Conservation (phyloP, 92 coral and sea anemone species). For the Epizoanthus stellaris region DNA sequence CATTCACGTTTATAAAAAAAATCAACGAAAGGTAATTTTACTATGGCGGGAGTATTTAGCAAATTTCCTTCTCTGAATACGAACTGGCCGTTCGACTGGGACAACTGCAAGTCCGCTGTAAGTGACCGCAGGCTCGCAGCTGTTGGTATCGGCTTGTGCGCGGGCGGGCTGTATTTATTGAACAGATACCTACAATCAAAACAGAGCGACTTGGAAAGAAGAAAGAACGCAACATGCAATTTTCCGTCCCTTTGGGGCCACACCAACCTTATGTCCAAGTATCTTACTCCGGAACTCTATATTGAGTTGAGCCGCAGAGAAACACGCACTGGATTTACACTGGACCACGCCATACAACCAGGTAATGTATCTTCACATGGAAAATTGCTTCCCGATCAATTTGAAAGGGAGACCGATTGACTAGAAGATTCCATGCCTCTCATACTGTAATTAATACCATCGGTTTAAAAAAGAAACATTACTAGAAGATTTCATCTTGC, state of each 20-base stretch:
- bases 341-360: slow-evolving; percentile 66
- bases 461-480: too few relatives aligned
- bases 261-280: slow-evolving; percentile 66
- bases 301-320: slow-evolving; percentile 49
- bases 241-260: slow-evolving; percentile 71
- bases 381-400: too few relatives aligned
- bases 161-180: slow-evolving; percentile 43
- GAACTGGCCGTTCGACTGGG: slow-evolving; percentile 39
- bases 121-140: slow-evolving; percentile 55
- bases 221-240: slow-evolving; percentile 59
- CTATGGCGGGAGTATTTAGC: slow-evolving; percentile 58
- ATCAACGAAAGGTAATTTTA: neutral
- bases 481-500: too few relatives aligned
- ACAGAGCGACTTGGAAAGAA: slow-evolving; percentile 23
- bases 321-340: slow-evolving; percentile 57
- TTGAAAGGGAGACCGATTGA: too few relatives aligned
- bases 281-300: slow-evolving; percentile 66
- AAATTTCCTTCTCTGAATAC: slow-evolving; percentile 27
- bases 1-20: neutral
- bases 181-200: slow-evolving; percentile 21
- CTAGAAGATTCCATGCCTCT: too few relatives aligned
- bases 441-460: too few relatives aligned
- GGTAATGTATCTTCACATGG: neutral
- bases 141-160: slow-evolving; percentile 47
- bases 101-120: slow-evolving; percentile 42